These are phyloP conservation scores for Saturnia pavonia DNA, from an alignment of 2,888 invertebrate species.

Conservation along the genomic window DNA sequence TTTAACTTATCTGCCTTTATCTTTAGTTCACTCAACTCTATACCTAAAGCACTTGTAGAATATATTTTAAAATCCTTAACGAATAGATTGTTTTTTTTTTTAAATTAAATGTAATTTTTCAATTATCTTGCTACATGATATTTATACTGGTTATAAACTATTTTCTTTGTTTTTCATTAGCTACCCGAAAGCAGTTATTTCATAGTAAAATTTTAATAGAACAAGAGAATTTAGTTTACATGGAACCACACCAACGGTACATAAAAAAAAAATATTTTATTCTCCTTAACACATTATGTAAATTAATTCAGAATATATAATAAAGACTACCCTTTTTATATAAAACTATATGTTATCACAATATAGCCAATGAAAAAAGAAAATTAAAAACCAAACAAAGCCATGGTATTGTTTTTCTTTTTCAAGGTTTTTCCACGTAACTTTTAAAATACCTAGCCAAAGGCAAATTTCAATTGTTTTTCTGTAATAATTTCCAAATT, in stretches of 20 bases:
- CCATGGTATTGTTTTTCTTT: not conserved
- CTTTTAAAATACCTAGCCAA: not conserved
- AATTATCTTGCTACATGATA: not conserved
- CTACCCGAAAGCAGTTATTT: not conserved
- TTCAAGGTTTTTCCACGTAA: too few species aligned
- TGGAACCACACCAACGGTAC: not conserved
- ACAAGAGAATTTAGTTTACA: not conserved
- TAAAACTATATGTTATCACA: not conserved
- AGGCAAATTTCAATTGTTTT: not conserved
- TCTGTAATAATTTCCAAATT: not conserved
- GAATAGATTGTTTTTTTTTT: not conserved
- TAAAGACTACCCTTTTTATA: not conserved
- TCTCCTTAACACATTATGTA: not conserved
- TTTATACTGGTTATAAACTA: not conserved
- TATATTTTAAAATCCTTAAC: not conserved
- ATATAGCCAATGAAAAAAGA: not conserved
- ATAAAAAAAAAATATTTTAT: not conserved
- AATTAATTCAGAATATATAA: not conserved
- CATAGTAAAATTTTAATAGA: not conserved
- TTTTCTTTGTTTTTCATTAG: not conserved
- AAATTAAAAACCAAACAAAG: not conserved
- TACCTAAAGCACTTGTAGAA: slow-evolving; percentile 38
- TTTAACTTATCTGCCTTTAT: slow-evolving; percentile 37
- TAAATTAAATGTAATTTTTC: not conserved
- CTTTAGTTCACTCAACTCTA: slow-evolving; percentile 54